A percentile compares a stretch with the other conserved stretches of the same genome.
Evolutionary conservation across 1,140 invertebrate genomes (phyloP).

Genomic region (Pseudomyrmex gracilis): DNA sequence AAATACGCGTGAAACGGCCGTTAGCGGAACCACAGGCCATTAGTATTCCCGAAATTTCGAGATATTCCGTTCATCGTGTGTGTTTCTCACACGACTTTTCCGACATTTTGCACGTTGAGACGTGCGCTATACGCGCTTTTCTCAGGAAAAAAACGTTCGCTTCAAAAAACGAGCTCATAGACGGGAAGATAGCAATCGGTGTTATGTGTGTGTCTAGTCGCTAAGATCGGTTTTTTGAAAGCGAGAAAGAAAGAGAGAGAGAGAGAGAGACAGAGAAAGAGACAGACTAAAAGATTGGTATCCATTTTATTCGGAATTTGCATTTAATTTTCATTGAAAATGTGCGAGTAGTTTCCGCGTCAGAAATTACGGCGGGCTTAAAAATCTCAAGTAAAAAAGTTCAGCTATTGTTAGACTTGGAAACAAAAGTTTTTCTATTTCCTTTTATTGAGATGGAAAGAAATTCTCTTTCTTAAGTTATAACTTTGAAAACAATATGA

Average conservation of each 20-base stretch:
- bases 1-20: constrained; percentile 1
- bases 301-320: constrained; percentile 13
- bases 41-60: constrained; percentile 23
- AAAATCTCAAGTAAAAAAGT: neutral
- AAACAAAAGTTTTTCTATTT: too few species aligned
- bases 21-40: neutral
- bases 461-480: too few species aligned
- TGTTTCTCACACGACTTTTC: neutral
- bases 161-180: too few species aligned
- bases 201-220: neutral
- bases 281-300: constrained; percentile 9
- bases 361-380: constrained; percentile 5
- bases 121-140: too few species aligned
- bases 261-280: too few species aligned
- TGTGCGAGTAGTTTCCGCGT: neutral
- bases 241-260: too few species aligned
- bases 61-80: neutral
- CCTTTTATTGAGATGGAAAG: too few species aligned
- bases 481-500: too few species aligned
- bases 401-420: neutral
- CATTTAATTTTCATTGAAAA: constrained; percentile 41
- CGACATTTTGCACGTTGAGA: too few species aligned
- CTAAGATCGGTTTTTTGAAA: neutral
- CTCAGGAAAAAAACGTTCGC: too few species aligned
- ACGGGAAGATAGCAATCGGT: neutral